Evolutionary conservation across 2,113 vertebrate species (phyloP).

Genomic region (Telmatochromis bifrenatus): DNA sequence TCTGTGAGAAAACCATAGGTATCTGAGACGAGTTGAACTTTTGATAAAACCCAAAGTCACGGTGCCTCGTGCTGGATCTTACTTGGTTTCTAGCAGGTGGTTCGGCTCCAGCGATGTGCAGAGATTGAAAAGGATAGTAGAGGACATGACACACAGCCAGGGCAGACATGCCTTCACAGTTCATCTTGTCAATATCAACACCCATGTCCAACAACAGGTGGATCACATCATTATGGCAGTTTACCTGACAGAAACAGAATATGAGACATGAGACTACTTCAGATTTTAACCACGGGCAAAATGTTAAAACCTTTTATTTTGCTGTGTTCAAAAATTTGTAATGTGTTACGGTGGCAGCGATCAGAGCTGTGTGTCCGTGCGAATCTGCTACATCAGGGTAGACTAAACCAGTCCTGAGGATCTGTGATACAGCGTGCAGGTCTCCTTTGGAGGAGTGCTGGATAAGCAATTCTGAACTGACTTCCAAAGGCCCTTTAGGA

Average conservation of each 20-base stretch:
- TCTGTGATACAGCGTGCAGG: constrained; percentile 34
- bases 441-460: constrained; percentile 68
- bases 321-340: not conserved
- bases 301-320: not conserved
- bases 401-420: constrained; percentile 58
- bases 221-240: constrained; percentile 69
- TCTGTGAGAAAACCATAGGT: not conserved
- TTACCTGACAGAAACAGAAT: constrained; percentile 58
- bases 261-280: not conserved
- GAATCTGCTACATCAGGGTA: constrained; percentile 75
- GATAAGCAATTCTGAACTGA: constrained; percentile 70
- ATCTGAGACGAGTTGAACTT: not conserved
- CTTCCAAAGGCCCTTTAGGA: constrained; percentile 71
- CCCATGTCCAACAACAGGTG: constrained; percentile 78
- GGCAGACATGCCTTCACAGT: constrained; percentile 75
- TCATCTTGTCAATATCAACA: constrained; percentile 78
- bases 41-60: not conserved
- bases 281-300: not conserved
- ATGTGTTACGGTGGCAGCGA: constrained; percentile 75
- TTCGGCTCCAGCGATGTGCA: constrained; percentile 58
- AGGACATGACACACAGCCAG: constrained; percentile 76
- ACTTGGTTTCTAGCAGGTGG: constrained; percentile 8
- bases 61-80: not conserved
- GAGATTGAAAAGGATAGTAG: constrained; percentile 72
- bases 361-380: constrained; percentile 73